phyloP scores from a whole-genome alignment of 2,113 vertebrate species.

The Urocynchramus pylzowi region DNA sequence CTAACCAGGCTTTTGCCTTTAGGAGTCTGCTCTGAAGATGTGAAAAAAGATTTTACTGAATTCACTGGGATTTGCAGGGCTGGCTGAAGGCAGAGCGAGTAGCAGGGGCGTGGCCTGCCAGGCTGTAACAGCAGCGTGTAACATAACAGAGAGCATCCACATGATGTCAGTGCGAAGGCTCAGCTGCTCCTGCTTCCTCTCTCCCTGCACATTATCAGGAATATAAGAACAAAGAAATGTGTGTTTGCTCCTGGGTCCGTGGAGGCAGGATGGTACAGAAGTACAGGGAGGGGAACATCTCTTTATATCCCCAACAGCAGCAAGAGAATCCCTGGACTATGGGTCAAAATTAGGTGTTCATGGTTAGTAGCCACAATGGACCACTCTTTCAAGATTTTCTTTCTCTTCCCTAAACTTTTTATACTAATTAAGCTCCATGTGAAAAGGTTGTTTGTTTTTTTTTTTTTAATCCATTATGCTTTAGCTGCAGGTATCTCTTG shows the following conservation, averaged over 20 bases:
- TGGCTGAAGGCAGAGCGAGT: not conserved
- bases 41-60: not conserved
- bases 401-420: not conserved
- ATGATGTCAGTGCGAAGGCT: not conserved
- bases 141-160: not conserved
- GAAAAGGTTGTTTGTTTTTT: not conserved
- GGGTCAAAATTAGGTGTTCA: not conserved
- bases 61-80: not conserved
- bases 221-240: not conserved
- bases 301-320: not conserved
- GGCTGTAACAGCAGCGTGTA: not conserved
- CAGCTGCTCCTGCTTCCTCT: not conserved
- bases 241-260: not conserved
- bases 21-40: not conserved
- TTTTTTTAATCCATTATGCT: not conserved
- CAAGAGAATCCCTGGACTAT: not conserved
- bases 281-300: not conserved
- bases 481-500: not conserved
- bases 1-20: not conserved
- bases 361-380: not conserved
- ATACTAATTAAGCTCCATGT: not conserved
- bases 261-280: not conserved
- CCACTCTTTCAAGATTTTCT: not conserved
- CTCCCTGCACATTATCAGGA: not conserved
- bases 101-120: not conserved